These are phyloP conservation scores for Drosophila ananassae DNA, from an alignment of 1,140 invertebrate species.

Conservation along the genomic window DNA sequence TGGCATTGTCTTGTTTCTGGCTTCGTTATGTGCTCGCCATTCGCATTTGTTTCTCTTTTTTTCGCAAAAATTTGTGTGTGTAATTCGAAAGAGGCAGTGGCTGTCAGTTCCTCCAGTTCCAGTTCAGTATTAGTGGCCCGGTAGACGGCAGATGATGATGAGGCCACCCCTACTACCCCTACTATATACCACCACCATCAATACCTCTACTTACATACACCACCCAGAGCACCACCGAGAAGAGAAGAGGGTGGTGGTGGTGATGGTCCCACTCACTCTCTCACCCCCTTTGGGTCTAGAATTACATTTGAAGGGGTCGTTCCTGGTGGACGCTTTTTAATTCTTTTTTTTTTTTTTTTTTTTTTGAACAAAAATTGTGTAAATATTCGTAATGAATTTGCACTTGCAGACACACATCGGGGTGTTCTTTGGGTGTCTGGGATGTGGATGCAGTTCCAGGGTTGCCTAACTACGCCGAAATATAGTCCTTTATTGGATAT, in stretches of 20 bases:
- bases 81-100: constrained; percentile 54
- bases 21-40: constrained; percentile 68
- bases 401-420: constrained; percentile 24
- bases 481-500: not conserved
- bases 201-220: no score
- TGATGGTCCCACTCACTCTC: constrained; percentile 15
- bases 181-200: not conserved
- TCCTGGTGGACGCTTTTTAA: constrained; percentile 52
- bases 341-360: constrained; percentile 33
- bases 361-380: constrained; percentile 58
- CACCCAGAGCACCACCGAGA: not conserved
- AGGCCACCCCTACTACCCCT: constrained; percentile 31
- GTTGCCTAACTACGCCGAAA: constrained; percentile 7
- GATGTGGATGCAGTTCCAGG: constrained; percentile 5
- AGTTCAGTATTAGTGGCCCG: constrained; percentile 12
- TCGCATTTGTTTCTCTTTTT: constrained; percentile 58
- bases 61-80: constrained; percentile 62
- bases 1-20: constrained; percentile 53
- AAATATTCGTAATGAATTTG: constrained; percentile 74
- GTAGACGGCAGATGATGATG: constrained; percentile 29
- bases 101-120: no score
- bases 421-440: constrained; percentile 6
- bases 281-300: constrained; percentile 40
- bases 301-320: constrained; percentile 31
- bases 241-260: not conserved